A percentile compares a stretch with the other conserved stretches of the same genome.
Conservation (phyloP, 2,113 vertebrate species). For the Nothoprocta pentlandii region DNA sequence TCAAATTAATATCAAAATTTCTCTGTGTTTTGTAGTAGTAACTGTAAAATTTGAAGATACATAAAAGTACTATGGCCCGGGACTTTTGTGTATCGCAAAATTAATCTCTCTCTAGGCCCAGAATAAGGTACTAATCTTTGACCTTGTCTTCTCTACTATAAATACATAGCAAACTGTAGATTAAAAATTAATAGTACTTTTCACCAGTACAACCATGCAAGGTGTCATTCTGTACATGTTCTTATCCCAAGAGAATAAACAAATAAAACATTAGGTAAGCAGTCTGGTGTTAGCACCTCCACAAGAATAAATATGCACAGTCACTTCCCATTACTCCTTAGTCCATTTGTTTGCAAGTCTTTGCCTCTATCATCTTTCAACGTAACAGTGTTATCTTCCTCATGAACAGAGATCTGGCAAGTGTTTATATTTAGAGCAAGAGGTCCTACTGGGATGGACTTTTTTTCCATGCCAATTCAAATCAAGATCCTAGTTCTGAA, state of each 20-base stretch:
- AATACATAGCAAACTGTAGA: not conserved
- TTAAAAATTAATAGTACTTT: conserved; percentile 26
- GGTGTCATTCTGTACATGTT: not conserved
- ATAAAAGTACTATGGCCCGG: not conserved
- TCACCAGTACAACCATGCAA: not conserved
- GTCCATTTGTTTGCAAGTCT: accelerated
- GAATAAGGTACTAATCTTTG: not conserved
- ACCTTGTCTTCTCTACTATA: not conserved
- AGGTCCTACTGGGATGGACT: not conserved
- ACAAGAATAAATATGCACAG: not conserved
- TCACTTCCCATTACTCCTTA: not conserved
- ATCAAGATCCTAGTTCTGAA: not conserved
- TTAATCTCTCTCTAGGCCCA: not conserved
- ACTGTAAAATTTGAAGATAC: not conserved
- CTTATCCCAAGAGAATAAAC: not conserved
- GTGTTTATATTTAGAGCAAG: not conserved
- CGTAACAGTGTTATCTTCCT: not conserved
- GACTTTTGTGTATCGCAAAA: not conserved
- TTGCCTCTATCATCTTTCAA: not conserved
- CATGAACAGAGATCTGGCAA: not conserved
- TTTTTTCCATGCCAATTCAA: not conserved
- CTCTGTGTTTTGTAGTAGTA: accelerated
- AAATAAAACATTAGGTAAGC: not conserved
- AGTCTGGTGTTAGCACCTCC: not conserved
- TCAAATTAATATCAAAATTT: not conserved